Base-by-base conservation (phyloP, 1,140 invertebrate species). In the Cheumatopsyche charites region DNA sequence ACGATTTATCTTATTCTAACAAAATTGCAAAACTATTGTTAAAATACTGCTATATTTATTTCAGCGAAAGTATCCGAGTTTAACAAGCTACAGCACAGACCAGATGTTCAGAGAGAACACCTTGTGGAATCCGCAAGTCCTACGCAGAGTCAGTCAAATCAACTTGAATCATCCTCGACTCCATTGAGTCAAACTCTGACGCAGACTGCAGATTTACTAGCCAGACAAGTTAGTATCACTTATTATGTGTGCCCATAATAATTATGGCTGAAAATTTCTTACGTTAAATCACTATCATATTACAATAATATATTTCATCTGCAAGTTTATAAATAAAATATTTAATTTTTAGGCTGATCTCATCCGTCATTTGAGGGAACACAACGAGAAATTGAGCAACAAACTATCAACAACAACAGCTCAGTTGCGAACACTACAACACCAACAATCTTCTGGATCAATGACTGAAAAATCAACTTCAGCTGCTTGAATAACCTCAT, bases 281-380 rank as follows among this genome's bases (percentile, higher is more conserved):
- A n/a, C n/a, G n/a, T n/a, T n/a, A n/a, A n/a, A n/a, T n/a, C n/a
- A n/a, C n/a, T n/a, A n/a, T n/a, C n/a, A n/a, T n/a, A n/a, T n/a
- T n/a, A n/a, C n/a, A n/a, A n/a, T n/a, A n/a, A n/a, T n/a, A n/a
- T n/a, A n/a, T n/a, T n/a, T n/a, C n/a, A n/a, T n/a, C n/a, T n/a
- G n/a, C n/a, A n/a, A n/a, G n/a, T n/a, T n/a, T n/a, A n/a, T n/a
- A n/a, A n/a, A n/a, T n/a, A n/a, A n/a, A n/a, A 12, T 52, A 19
- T 19, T 5, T 13, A 29, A 41, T 61, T 79, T 78, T 72, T 65
- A 81, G 80, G 82, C 82, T 69, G 81, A 82, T 75, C 76, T 82
- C 49, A 83, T 83, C 49, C 74, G 78, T 71, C 79, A 80, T 77
- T 71, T 83, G 25, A 80, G 80, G 49, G 82, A 83, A 47, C 81